Conservation (phyloP, 2,113 vertebrate species). For the Dipodomys spectabilis region DNA sequence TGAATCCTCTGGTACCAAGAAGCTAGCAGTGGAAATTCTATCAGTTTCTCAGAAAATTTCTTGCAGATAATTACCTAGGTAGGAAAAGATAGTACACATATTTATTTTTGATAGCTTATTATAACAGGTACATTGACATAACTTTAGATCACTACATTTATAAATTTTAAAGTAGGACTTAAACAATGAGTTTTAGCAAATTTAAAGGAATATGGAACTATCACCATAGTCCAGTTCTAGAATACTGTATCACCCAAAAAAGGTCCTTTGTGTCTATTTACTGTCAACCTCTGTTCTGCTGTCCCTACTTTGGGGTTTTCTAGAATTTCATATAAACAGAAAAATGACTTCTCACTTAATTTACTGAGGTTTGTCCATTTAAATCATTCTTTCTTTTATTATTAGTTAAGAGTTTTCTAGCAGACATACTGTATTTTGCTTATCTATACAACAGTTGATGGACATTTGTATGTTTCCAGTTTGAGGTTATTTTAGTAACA, state of each 20-base stretch:
- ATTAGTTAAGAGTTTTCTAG: background rate
- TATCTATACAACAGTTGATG: background rate
- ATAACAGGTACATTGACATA: background rate
- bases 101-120: background rate
- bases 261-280: background rate
- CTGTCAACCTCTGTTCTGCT: background rate
- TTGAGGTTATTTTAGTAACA: background rate
- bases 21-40: slow-evolving; percentile 90
- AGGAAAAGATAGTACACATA: slow-evolving; percentile 35
- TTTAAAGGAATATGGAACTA: background rate
- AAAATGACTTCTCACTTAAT: background rate
- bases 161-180: background rate
- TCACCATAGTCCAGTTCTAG: background rate
- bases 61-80: slow-evolving; percentile 88
- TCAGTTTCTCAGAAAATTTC: slow-evolving; percentile 79
- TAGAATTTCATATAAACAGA: background rate
- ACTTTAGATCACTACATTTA: background rate
- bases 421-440: background rate
- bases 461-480: background rate
- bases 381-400: background rate
- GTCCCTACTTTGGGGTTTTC: background rate
- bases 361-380: background rate
- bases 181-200: slow-evolving; percentile 37
- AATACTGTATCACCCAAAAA: background rate
- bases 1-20: slow-evolving; percentile 93